Evolutionary conservation across 2,113 vertebrate species (phyloP).

Genomic region (Zingel zingel): DNA sequence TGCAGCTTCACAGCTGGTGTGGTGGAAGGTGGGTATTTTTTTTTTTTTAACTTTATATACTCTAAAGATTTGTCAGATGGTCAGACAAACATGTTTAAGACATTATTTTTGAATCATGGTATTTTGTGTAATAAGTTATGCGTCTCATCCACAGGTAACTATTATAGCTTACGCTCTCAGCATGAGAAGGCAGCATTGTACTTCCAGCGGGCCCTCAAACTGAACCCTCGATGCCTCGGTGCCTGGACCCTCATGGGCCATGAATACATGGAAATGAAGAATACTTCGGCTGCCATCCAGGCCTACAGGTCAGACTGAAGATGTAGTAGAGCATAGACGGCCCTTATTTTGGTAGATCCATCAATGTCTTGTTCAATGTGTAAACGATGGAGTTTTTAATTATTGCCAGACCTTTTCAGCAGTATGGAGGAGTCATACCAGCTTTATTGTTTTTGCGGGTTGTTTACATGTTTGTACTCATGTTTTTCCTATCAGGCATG

Average conservation of each 20-base stretch:
- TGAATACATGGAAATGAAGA: constrained; percentile 99
- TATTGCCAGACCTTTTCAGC: neutral
- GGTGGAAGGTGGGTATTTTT: too few relatives aligned
- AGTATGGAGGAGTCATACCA: neutral
- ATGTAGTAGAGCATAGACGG: neutral
- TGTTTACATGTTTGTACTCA: neutral
- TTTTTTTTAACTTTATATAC: neutral
- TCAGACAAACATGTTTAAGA: neutral
- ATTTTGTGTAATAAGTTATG: neutral
- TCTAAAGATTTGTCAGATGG: neutral
- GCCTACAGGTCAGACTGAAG: constrained; percentile 86
- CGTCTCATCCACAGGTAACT: constrained; percentile 77
- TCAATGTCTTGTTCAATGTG: neutral
- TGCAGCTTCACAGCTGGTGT: neutral
- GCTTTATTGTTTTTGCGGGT: neutral
- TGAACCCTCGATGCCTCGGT: constrained; percentile 97
- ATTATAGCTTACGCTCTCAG: constrained; percentile 97
- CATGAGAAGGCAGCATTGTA: constrained; percentile 98
- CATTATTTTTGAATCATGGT: neutral
- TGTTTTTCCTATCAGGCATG: constrained; percentile 85
- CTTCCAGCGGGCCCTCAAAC: constrained; percentile 97
- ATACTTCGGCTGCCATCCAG: constrained; percentile 98
- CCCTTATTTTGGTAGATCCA: neutral
- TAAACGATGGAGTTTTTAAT: neutral
- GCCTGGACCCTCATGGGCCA: constrained; percentile 99